A percentile compares a stretch with the other conserved stretches of the same genome.
Evolutionary conservation across 2,113 vertebrate genomes (phyloP).

Genomic region (Lagopus leucura): DNA sequence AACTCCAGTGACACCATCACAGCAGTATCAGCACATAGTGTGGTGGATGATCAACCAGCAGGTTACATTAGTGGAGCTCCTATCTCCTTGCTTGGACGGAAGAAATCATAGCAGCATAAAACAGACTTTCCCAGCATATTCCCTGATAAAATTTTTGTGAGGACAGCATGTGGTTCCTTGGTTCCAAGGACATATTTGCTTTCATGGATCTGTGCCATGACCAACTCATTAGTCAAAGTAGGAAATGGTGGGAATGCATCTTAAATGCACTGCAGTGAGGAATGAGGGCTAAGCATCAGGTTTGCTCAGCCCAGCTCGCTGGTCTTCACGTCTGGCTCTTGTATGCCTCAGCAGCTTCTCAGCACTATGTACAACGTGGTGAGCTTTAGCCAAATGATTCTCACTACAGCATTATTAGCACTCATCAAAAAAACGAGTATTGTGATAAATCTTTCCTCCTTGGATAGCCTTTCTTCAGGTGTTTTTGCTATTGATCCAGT

Average conservation of each 20-base stretch:
- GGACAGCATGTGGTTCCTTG: background rate
- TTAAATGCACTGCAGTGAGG: background rate
- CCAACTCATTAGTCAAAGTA: background rate
- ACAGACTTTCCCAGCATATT: background rate
- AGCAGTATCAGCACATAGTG: background rate
- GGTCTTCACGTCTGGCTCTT: background rate
- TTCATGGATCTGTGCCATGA: background rate
- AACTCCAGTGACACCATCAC: background rate
- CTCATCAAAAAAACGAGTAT: background rate
- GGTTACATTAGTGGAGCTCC: background rate
- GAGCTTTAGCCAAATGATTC: background rate
- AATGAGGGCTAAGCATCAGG: background rate
- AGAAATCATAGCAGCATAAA: background rate
- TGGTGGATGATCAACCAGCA: background rate
- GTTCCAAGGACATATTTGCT: background rate
- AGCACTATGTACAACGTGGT: background rate
- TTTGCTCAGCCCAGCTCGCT: background rate
- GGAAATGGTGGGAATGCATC: background rate
- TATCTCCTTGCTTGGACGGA: background rate
- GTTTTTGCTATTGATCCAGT: background rate
- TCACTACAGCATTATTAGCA: background rate
- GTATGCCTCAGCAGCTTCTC: background rate
- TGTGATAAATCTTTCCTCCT: background rate
- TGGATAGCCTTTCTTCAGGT: background rate
- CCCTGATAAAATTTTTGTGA: background rate